Evolutionary conservation across 2,888 invertebrate genomes (phyloP), one percentile per base, ranked within the genome.

Genomic region (Opisthograptis luteolata): DNA sequence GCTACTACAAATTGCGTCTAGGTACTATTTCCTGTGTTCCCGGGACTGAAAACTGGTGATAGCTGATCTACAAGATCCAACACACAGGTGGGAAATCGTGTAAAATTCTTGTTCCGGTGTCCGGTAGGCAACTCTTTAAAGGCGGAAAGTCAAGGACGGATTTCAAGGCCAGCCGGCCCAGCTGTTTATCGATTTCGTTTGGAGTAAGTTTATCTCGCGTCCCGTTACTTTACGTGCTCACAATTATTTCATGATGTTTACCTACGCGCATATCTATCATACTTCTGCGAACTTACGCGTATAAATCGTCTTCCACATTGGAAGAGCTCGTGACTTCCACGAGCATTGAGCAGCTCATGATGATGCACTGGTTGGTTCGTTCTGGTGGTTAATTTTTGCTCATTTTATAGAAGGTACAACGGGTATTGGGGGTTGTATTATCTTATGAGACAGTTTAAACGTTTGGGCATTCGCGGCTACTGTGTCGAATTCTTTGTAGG

Each of bases 251-350:
- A 13, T 27, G 19, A 32, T 19, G 10, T 32, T 32, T 14, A 15
- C 22, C 10, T 25, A 15, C 15, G n/a, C n/a, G n/a, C 3, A 35
- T n/a, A 24, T 8, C 7, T 7, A 30, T 8, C 9, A 17, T 13
- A 10, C n/a, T 24, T 27, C 12, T 7, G 9, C 9, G 10, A 55
- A 82, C 88, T 81, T 68, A 88, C 88, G 81, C 77, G 60, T 88
- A 87, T 1, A 84, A 58, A 47, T 87, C 87, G 48, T 84, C 87
- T 36, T 79, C 79, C 36, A 68, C 55, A 50, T 59, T 74, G 6
- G 86, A 79, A 37, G 83, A 81, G 58, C 83, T 81, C 3, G 80
- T 79, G 1, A 82, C 81, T 58, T 84, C 85, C 20, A 81, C 75
- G 27, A 83, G 46, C 62, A 81, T 73, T 1, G 84, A 68, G 54